phyloP scores from a whole-genome alignment of 2,113 vertebrate species.

The Isurus oxyrinchus region DNA sequence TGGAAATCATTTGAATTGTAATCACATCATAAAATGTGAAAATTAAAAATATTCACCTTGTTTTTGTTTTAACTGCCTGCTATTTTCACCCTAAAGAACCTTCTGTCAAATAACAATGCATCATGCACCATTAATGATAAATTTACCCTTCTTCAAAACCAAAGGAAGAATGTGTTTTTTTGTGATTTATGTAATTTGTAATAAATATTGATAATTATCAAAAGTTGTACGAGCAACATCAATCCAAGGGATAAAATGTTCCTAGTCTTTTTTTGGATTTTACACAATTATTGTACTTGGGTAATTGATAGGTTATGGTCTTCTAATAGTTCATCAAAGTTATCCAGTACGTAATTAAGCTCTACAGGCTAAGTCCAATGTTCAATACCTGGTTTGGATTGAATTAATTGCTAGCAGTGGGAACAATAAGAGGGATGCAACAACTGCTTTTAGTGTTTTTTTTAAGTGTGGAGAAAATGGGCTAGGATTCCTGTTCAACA shows the following conservation, averaged over 20 bases:
- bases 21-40: background rate
- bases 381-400: background rate
- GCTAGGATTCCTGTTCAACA: background rate
- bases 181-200: background rate
- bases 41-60: background rate
- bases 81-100: background rate
- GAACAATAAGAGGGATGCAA: background rate
- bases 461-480: background rate
- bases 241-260: background rate
- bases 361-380: background rate
- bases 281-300: background rate
- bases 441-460: background rate
- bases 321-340: background rate
- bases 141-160: background rate
- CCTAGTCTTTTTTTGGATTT: background rate
- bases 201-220: background rate
- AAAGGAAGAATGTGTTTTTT: background rate
- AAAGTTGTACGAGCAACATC: background rate
- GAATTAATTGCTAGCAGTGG: background rate
- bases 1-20: background rate
- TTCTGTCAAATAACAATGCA: background rate
- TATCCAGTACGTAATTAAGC: background rate
- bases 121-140: background rate
- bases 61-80: background rate
- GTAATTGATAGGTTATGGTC: background rate